Evolutionary conservation across 2,797 vertebrate species (phyloP), one percentile per base, ranked within the genome.

Genomic region (Psittacula echo): DNA sequence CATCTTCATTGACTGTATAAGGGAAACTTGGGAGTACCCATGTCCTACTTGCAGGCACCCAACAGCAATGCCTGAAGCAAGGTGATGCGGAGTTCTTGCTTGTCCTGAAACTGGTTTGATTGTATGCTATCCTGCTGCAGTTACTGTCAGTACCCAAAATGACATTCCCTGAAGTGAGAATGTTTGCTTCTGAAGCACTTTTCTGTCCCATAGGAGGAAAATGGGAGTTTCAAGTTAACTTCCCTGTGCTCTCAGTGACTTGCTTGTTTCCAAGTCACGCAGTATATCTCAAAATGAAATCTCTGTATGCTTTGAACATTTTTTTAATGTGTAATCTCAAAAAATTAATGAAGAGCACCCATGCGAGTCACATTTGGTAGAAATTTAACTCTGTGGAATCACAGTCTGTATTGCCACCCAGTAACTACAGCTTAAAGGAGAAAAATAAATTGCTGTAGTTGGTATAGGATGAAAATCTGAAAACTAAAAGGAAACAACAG

Each of bases 251-350:
- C 45, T 41, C 51, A 21, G 30, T 9, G 30, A 37, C 41, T 47
- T 19, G 44, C 39, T 75, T 70, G 30, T 70, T 85, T 51, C 32
- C 0, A 0, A 51, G 34, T 79, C 44, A 15, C n/a, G 4, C 21
- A 4, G 16, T 34, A 2, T 13, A 7, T 32, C 32, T 53, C 1
- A 0, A 13, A 82, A 21, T 41, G 11, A 21, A 18, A 7, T 11
- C 21, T 53, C 12, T 8, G 11, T n/a, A 13, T 1, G 6, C 34
- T 77, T 54, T 18, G 3, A 27, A 3, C 10, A n/a, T 17, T 50
- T 13, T 89, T 62, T 82, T 39, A 39, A 6, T 75, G 3, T 58
- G 5, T 19, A 2, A 29, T 47, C 14, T 56, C n/a, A 44, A 37
- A 80, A 37, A 54, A 29, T 8, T 9, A 41, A 30, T 5, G 17